A percentile compares a stretch with the other conserved stretches of the same genome.
Conservation (phyloP, 2,888 invertebrate genomes). For the Drosophila atroscutellata region DNA sequence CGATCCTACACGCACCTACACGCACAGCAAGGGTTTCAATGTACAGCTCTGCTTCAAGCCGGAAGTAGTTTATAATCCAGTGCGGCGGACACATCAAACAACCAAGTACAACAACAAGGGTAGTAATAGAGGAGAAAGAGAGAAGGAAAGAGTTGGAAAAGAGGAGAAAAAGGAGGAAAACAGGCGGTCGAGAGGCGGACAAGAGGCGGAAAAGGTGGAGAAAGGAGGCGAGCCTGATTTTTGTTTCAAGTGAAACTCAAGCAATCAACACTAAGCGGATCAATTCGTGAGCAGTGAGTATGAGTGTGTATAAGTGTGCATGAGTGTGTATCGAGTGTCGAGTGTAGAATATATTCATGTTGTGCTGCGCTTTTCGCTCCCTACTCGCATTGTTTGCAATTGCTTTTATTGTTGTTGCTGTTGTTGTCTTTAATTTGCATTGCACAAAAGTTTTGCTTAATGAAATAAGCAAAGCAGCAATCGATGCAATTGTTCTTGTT, state of each 20-base stretch:
- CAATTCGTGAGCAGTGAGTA: conserved; percentile 60
- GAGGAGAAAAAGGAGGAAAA: background rate
- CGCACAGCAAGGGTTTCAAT: background rate
- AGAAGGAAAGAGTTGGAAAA: background rate
- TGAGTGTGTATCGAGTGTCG: conserved; percentile 34
- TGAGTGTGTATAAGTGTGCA: background rate
- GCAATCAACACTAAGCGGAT: conserved; percentile 78
- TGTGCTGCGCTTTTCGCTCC: conserved; percentile 38
- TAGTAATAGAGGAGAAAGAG: background rate
- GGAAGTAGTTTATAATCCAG: conserved; percentile 18
- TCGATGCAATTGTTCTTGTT: conserved; percentile 60
- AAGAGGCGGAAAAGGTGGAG: background rate
- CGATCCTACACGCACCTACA: background rate
- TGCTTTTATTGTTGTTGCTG: conserved; percentile 14
- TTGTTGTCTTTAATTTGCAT: conserved; percentile 54
- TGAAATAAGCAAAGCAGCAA: conserved; percentile 69
- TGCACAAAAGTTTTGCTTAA: conserved; percentile 68
- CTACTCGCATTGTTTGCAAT: conserved; percentile 7
- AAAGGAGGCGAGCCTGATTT: conserved; percentile 25
- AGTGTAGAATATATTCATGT: conserved; percentile 36
- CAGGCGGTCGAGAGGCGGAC: background rate
- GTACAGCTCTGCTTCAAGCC: background rate
- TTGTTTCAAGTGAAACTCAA: conserved; percentile 62
- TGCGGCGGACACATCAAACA: conserved; percentile 56
- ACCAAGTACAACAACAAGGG: conserved; percentile 13